These are phyloP conservation scores for Antidorcas marsupialis DNA, from an alignment of 2,113 vertebrate genomes.

Conservation along the genomic window DNA sequence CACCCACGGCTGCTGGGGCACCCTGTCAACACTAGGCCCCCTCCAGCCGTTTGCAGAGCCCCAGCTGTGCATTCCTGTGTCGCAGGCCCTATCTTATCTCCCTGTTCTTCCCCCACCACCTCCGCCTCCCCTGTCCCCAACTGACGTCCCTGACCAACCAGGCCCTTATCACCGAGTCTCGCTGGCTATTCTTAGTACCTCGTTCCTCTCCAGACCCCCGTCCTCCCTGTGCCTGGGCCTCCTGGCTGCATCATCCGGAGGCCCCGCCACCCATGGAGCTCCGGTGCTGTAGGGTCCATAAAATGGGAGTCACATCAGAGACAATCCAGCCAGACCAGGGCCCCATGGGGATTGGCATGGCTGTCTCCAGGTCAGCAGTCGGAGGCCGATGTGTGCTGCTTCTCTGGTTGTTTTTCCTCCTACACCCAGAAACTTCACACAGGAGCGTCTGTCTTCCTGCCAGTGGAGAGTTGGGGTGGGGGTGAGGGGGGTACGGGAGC, in stretches of 20 bases:
- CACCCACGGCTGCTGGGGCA: neutral
- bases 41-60: neutral
- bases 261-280: accelerated
- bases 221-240: neutral
- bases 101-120: conserved; percentile 32
- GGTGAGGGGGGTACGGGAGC: accelerated
- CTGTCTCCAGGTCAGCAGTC: accelerated
- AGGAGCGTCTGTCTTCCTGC: neutral
- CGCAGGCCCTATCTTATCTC: conserved; percentile 57
- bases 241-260: neutral
- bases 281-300: accelerated
- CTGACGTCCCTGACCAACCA: conserved; percentile 54
- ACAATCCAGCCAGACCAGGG: neutral
- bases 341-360: accelerated
- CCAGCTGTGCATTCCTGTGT: conserved; percentile 53
- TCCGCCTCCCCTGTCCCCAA: conserved; percentile 43
- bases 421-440: neutral
- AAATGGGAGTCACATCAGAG: neutral
- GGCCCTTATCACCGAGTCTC: conserved; percentile 28
- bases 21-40: neutral
- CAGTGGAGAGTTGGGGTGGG: neutral
- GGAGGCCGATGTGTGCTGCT: accelerated
- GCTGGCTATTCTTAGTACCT: conserved; percentile 63
- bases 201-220: neutral
- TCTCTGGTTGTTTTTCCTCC: neutral